These are phyloP conservation scores for Arion vulgaris DNA, from an alignment of 1,140 invertebrate species.

Conservation along the genomic window DNA sequence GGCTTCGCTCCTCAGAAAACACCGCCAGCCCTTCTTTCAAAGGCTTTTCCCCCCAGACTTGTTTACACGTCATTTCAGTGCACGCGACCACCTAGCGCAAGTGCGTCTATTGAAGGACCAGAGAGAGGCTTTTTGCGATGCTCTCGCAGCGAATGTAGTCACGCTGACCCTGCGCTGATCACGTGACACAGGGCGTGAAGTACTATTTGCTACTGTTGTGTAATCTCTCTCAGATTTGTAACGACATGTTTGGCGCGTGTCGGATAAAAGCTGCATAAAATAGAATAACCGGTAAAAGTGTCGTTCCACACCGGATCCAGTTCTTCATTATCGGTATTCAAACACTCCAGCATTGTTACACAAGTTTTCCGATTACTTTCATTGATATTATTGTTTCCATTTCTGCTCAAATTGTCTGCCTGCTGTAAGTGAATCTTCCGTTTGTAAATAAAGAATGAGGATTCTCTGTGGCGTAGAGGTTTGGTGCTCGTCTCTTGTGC, in stretches of 20 bases:
- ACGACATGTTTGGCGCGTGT: constrained; percentile 10
- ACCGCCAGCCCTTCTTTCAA: neutral
- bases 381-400: too few species aligned
- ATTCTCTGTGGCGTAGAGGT: too few species aligned
- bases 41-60: neutral
- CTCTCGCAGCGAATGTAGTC: constrained; percentile 11
- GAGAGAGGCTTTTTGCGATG: constrained; percentile 13
- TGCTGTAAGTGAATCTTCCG: too few species aligned
- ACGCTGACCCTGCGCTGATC: neutral
- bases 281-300: neutral
- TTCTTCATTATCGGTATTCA: neutral
- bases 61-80: neutral
- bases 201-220: constrained; percentile 10
- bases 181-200: constrained; percentile 9
- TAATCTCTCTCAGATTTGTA: constrained; percentile 10
- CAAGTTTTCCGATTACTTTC: too few species aligned
- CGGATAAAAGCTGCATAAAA: neutral
- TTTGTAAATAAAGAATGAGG: too few species aligned
- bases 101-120: neutral
- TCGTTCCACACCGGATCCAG: neutral
- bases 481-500: too few species aligned
- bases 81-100: constrained; percentile 12
- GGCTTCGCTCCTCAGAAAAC: neutral
- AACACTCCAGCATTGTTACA: too few species aligned
- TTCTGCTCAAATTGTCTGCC: too few species aligned